A percentile compares a stretch with the other conserved stretches of the same genome.
These are phyloP conservation scores for Tortrix viridana DNA, from an alignment of 2,888 invertebrate genomes.

Conservation along the genomic window DNA sequence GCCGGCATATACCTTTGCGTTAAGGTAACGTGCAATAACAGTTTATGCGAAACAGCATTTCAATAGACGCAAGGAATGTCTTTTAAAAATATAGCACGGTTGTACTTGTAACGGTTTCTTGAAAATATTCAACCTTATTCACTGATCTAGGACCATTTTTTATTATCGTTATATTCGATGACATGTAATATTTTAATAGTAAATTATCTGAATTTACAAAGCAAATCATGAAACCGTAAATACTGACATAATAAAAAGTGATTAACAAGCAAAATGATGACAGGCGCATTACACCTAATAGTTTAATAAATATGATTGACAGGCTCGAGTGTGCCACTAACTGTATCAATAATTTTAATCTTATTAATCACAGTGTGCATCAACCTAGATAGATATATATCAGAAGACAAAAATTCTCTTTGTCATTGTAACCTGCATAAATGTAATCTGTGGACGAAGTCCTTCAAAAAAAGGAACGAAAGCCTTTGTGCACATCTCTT, in stretches of 20 bases:
- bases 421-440: slow-evolving; percentile 13
- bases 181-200: slow-evolving; percentile 25
- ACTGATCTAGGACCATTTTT: not conserved
- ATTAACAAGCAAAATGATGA: slow-evolving; percentile 29
- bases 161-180: slow-evolving; percentile 21
- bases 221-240: slow-evolving; percentile 30
- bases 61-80: too few relatives aligned
- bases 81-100: too few relatives aligned
- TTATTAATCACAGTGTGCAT: slow-evolving; percentile 7
- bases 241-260: slow-evolving; percentile 25
- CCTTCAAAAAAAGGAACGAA: too few relatives aligned
- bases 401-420: slow-evolving; percentile 4
- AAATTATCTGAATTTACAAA: slow-evolving; percentile 23
- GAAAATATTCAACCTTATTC: not conserved
- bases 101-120: not conserved
- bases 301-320: slow-evolving; percentile 13
- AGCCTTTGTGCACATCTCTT: too few relatives aligned
- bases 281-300: slow-evolving; percentile 12
- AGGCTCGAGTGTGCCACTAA: slow-evolving; percentile 17
- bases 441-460: too few relatives aligned
- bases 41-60: not conserved
- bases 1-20: not conserved
- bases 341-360: slow-evolving; percentile 35
- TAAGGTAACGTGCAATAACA: not conserved
- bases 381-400: not conserved